phyloP scores from a whole-genome alignment of 2,113 vertebrate genomes.

The Boulengeromyrus knoepffleri region DNA sequence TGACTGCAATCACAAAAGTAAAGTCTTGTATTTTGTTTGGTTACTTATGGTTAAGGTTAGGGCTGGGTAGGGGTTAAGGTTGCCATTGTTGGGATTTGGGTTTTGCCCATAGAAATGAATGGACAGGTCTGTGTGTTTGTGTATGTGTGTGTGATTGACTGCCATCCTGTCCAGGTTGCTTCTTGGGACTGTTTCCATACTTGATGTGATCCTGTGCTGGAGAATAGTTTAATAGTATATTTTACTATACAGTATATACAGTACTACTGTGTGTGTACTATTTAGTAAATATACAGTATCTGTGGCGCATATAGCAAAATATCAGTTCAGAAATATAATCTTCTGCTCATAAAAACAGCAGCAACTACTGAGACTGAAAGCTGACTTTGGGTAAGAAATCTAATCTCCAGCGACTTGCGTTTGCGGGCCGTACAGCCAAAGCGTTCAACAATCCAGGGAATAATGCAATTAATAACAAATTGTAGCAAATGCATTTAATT shows the following conservation, averaged over 20 bases:
- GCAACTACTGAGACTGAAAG: not conserved
- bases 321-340: not conserved
- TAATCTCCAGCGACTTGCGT: not conserved
- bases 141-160: not conserved
- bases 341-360: not conserved
- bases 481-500: not conserved
- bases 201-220: not conserved
- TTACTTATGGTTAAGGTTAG: no score
- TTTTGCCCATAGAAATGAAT: no score
- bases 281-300: not conserved
- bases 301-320: not conserved
- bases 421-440: not conserved
- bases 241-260: not conserved
- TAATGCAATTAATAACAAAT: not conserved
- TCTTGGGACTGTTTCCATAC: not conserved
- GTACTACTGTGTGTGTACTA: not conserved
- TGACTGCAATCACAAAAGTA: no score
- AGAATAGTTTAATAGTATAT: not conserved
- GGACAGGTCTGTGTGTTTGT: not conserved
- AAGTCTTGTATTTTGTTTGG: no score
- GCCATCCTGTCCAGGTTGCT: not conserved
- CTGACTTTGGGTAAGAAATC: not conserved
- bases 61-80: no score
- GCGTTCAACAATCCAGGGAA: not conserved
- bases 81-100: no score